phyloP scores from a whole-genome alignment of 1,140 invertebrate species.

The Pseudomyrmex gracilis region DNA sequence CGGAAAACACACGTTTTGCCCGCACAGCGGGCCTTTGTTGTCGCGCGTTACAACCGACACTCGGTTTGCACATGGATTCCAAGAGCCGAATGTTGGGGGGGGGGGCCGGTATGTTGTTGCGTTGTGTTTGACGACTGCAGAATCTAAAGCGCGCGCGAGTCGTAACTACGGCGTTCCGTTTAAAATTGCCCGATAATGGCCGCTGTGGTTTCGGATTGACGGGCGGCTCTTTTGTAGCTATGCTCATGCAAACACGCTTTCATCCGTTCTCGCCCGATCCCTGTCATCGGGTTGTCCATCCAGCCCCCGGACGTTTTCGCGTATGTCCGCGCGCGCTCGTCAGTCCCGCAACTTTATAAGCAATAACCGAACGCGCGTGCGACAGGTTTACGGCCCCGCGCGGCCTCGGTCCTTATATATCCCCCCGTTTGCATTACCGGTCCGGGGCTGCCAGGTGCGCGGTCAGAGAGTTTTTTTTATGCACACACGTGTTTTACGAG shows the following conservation, averaged over 20 bases:
- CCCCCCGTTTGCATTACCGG: slow-evolving; percentile 46
- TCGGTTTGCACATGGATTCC: slow-evolving; percentile 35
- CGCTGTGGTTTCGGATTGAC: slow-evolving; percentile 66
- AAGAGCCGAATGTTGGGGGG: not conserved
- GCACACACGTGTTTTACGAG: slow-evolving; percentile 44
- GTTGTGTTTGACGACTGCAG: slow-evolving; percentile 60
- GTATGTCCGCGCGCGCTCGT: slow-evolving; percentile 52
- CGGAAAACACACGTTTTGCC: slow-evolving; percentile 37
- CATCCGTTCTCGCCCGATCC: slow-evolving; percentile 59
- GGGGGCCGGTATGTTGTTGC: slow-evolving; percentile 40
- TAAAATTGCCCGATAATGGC: slow-evolving; percentile 71
- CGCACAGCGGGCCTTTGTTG: slow-evolving; percentile 29
- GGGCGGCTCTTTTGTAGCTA: slow-evolving; percentile 65
- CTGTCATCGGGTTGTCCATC: slow-evolving; percentile 68
- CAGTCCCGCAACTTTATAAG: slow-evolving; percentile 73
- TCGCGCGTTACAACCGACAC: slow-evolving; percentile 28
- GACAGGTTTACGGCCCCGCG: slow-evolving; percentile 61
- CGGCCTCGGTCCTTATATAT: slow-evolving; percentile 41
- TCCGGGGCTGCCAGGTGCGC: slow-evolving; percentile 51
- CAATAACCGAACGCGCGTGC: slow-evolving; percentile 70
- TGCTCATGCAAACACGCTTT: slow-evolving; percentile 64
- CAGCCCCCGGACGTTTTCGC: slow-evolving; percentile 42
- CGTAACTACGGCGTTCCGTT: slow-evolving; percentile 63
- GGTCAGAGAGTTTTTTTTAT: slow-evolving; percentile 43
- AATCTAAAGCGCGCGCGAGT: slow-evolving; percentile 53